Evolutionary conservation across 2,797 vertebrate species (phyloP), one percentile per base, ranked within the genome.

Genomic region (Pterois miles): DNA sequence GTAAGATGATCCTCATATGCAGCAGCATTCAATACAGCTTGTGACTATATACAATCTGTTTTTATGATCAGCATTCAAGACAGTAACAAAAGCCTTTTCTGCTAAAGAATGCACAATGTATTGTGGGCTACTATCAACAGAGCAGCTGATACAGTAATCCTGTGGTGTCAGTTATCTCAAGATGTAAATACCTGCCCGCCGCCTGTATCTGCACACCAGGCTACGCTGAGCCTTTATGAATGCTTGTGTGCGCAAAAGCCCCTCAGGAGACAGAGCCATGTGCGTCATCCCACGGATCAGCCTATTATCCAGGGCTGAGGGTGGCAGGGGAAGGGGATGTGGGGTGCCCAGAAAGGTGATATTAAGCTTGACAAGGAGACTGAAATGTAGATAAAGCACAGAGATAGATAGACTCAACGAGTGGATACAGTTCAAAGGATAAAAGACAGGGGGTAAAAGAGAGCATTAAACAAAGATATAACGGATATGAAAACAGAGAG

Each of bases 251-350:
- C 53, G 85, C 89, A 90, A 86, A 92, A 91, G 65, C 87, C 90
- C 90, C 91, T 88, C 90, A 65, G 82, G 90, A 92, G 91, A 92
- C 85, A 38, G 71, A 90, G 86, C 79, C 68, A 66, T 85, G 90
- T 93, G 90, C 92, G 93, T 94, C 93, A 94, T 92, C 86, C 75
- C 83, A 58, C 53, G 77, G 90, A 87, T 91, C 87, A 92, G 92
- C 87, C 88, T 87, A 89, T 93, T 93, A 93, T 93, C 86, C 83
- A 16, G 74, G 84, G 83, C 82, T 81, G 83, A 87, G 85, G 80
- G 88, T 85, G 71, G 84, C 81, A 85, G 85, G 69, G 68, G 74
- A 63, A 69, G 68, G 76, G 66, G 74, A 74, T 64, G 60, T 36
- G 80, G 85, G 86, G 81, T 81, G 81, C 70, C 79, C 80, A 76